These are phyloP conservation scores for Empis stercorea DNA, from an alignment of 2,888 invertebrate genomes.

Conservation along the genomic window DNA sequence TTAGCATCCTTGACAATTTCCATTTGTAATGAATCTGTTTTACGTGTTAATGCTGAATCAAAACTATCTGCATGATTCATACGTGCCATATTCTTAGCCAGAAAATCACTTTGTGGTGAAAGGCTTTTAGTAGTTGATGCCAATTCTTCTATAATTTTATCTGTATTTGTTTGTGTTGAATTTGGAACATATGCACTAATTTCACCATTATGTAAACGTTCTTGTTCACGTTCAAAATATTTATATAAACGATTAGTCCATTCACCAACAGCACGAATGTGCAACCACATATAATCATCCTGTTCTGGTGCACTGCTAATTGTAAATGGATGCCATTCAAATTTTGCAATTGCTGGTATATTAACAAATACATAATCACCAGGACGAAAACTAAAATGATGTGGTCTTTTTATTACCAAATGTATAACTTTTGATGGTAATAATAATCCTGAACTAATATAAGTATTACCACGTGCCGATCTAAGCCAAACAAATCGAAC, in stretches of 20 bases:
- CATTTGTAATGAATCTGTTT: background rate
- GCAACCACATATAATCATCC: constrained; percentile 85
- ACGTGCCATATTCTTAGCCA: constrained; percentile 25
- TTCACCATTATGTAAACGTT: constrained; percentile 54
- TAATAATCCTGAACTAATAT: constrained; percentile 75
- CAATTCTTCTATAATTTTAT: constrained; percentile 2
- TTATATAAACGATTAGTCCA: constrained; percentile 83
- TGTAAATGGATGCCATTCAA: constrained; percentile 97
- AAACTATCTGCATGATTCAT: constrained; percentile 20
- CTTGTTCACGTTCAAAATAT: constrained; percentile 75
- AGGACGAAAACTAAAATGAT: constrained; percentile 76
- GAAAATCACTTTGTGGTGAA: constrained; percentile 31
- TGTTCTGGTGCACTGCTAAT: constrained; percentile 93
- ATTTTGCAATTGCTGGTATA: constrained; percentile 79
- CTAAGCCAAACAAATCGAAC: constrained; percentile 48
- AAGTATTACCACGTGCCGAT: constrained; percentile 71
- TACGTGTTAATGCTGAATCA: constrained; percentile 11
- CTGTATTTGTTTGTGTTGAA: constrained; percentile 20
- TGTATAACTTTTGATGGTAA: constrained; percentile 85
- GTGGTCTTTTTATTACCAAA: constrained; percentile 74
- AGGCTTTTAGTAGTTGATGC: constrained; percentile 12
- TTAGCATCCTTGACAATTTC: background rate
- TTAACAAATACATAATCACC: constrained; percentile 92
- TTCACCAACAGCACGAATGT: constrained; percentile 84
- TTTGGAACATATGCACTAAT: constrained; percentile 36